A percentile compares a stretch with the other conserved stretches of the same genome.
Evolutionary conservation across 2,797 vertebrate species (phyloP).

Genomic region (Darevskia nairensis): DNA sequence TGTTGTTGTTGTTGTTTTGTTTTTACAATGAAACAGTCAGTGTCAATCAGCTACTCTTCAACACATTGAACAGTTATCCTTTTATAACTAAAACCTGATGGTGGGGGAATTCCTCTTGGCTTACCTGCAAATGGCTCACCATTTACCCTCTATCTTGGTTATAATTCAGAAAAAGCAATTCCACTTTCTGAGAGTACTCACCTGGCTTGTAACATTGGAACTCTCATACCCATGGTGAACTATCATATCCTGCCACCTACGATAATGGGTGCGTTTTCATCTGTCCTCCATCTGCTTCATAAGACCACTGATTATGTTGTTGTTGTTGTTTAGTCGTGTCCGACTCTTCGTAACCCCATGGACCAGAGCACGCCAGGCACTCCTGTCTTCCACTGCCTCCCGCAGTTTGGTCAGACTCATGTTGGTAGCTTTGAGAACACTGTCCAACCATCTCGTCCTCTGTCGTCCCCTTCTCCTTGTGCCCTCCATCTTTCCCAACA

Average conservation of each 20-base stretch:
- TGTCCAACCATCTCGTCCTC: too few relatives aligned
- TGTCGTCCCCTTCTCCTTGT: too few relatives aligned
- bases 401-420: too few relatives aligned
- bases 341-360: too few relatives aligned
- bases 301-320: background rate
- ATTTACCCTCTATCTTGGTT: background rate
- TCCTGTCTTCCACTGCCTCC: too few relatives aligned
- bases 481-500: too few relatives aligned
- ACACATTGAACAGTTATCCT: background rate
- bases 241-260: background rate
- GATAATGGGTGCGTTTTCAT: background rate
- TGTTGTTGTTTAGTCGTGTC: too few relatives aligned
- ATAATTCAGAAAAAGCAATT: background rate
- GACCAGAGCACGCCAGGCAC: too few relatives aligned
- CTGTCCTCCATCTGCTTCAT: background rate
- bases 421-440: too few relatives aligned
- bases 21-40: background rate
- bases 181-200: background rate
- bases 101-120: background rate
- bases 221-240: background rate
- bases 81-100: background rate
- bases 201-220: background rate
- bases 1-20: too few relatives aligned
- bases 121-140: background rate
- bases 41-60: background rate